These are phyloP conservation scores for Cantharis flavilabris DNA, from an alignment of 2,888 invertebrate genomes.

Conservation along the genomic window DNA sequence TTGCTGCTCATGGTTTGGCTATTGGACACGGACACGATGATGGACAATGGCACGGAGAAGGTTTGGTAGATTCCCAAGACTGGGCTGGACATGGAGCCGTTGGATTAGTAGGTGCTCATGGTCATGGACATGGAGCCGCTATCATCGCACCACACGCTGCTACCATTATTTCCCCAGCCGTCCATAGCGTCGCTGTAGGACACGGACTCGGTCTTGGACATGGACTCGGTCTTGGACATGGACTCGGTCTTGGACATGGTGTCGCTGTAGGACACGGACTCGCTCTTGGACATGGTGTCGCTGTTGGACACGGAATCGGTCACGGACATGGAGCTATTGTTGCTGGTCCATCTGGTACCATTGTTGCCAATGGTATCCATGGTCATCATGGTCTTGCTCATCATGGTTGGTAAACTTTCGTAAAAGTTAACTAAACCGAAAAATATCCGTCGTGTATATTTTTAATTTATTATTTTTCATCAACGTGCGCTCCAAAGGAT, in stretches of 20 bases:
- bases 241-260: constrained; percentile 19
- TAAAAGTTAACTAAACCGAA: not conserved
- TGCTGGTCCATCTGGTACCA: constrained; percentile 44
- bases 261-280: constrained; percentile 23
- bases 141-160: constrained; percentile 22
- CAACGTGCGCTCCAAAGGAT: constrained; percentile 8
- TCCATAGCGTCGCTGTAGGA: not conserved
- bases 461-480: not conserved
- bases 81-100: constrained; percentile 21
- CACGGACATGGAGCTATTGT: constrained; percentile 41
- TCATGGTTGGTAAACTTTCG: constrained; percentile 33
- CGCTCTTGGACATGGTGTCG: constrained; percentile 19
- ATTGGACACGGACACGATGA: constrained; percentile 23
- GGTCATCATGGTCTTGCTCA: constrained; percentile 41
- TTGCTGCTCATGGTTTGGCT: constrained; percentile 8
- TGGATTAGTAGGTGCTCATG: no score
- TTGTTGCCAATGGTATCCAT: constrained; percentile 41
- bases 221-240: constrained; percentile 7
- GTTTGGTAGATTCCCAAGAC: constrained; percentile 22
- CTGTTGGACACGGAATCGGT: constrained; percentile 6
- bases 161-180: constrained; percentile 21
- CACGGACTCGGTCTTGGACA: constrained; percentile 16
- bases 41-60: constrained; percentile 31
- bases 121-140: constrained; percentile 14
- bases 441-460: not conserved